These are phyloP conservation scores for Apaloderma vittatum DNA, from an alignment of 2,113 vertebrate genomes.

Conservation along the genomic window DNA sequence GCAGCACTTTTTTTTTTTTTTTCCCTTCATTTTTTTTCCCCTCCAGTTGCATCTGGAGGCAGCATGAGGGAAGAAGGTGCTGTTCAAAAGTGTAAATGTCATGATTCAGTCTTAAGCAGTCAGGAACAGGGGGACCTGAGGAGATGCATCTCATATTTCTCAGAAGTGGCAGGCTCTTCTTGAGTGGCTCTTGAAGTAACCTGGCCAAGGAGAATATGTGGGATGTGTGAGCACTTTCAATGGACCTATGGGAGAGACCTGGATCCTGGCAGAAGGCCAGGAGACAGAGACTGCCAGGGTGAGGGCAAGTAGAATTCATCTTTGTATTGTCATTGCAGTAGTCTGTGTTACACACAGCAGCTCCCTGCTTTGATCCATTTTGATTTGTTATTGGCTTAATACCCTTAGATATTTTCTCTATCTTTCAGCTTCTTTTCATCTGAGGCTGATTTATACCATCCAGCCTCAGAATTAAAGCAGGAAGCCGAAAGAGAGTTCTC, in stretches of 20 bases:
- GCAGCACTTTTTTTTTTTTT: background rate
- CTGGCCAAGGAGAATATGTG: rapidly evolving
- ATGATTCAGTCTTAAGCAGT: background rate
- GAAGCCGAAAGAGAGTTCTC: background rate
- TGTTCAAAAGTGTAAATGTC: background rate
- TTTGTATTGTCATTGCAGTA: background rate
- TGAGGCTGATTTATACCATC: background rate
- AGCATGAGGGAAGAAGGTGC: background rate
- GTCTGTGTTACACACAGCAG: background rate
- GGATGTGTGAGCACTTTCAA: background rate
- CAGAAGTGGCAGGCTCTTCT: background rate
- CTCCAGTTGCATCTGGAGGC: background rate
- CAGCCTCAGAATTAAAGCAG: background rate
- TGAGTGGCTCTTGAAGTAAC: background rate
- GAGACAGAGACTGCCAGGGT: background rate
- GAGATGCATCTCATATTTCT: background rate
- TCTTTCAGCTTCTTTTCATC: background rate
- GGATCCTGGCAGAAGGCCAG: background rate
- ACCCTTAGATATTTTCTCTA: background rate
- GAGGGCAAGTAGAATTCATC: background rate
- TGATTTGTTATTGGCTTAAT: background rate
- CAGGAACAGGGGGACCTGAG: background rate
- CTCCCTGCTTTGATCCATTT: background rate
- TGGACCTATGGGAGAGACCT: background rate
- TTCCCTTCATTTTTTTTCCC: background rate